A percentile compares a stretch with the other conserved stretches of the same genome.
phyloP scores from a whole-genome alignment of 2,888 invertebrate species.

The Trilocha varians region DNA sequence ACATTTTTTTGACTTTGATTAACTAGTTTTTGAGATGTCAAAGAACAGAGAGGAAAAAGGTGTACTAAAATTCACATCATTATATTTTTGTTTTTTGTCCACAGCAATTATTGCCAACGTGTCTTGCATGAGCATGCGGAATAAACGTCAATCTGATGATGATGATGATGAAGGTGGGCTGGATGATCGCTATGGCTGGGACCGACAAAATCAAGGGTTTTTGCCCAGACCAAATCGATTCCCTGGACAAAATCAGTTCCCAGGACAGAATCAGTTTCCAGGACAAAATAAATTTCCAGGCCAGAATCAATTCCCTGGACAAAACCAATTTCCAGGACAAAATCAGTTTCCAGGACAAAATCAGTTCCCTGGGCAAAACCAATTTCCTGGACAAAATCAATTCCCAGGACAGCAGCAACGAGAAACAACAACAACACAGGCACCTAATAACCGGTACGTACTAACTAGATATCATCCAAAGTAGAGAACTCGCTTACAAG shows the following conservation, averaged over 20 bases:
- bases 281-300: conserved; percentile 9
- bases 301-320: conserved; percentile 11
- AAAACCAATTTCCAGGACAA: conserved; percentile 11
- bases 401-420: conserved; percentile 12
- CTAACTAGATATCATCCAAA: too few species aligned
- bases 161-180: conserved; percentile 23
- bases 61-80: background rate
- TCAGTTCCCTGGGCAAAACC: conserved; percentile 8
- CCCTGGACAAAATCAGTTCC: conserved; percentile 12
- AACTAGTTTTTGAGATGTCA: too few species aligned
- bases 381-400: conserved; percentile 3
- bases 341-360: conserved; percentile 10
- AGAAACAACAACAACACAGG: conserved; percentile 5
- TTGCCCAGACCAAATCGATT: conserved; percentile 9
- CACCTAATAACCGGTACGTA: conserved; percentile 12
- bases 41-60: too few species aligned
- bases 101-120: conserved; percentile 31
- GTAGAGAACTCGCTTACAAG: too few species aligned
- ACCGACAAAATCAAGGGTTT: too few species aligned
- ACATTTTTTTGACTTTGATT: too few species aligned
- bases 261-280: conserved; percentile 9
- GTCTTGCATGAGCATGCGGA: conserved; percentile 26
- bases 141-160: conserved; percentile 25
- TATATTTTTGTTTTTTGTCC: conserved; percentile 14
- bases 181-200: conserved; percentile 45